A percentile compares a stretch with the other conserved stretches of the same genome.
phyloP scores from a whole-genome alignment of 2,113 vertebrate genomes.

The Brachionichthys hirsutus region DNA sequence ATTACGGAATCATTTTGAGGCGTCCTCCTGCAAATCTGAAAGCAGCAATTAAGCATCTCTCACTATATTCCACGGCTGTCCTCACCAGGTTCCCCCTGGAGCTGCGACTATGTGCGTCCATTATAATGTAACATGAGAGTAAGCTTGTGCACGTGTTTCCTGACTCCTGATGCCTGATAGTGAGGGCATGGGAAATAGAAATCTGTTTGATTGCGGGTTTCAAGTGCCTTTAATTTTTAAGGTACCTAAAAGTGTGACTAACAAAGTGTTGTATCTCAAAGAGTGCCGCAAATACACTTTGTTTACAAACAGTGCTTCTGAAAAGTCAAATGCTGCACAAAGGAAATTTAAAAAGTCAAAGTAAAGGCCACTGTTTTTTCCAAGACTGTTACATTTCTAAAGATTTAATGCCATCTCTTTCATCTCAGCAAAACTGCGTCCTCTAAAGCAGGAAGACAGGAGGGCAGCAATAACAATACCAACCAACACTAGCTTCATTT shows the following conservation, averaged over 20 bases:
- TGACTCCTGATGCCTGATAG: too few relatives aligned
- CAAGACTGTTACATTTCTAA: not conserved
- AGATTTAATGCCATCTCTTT: not conserved
- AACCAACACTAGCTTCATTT: not conserved
- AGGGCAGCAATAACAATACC: not conserved
- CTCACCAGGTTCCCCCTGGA: not conserved
- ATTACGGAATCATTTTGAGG: constrained; percentile 6
- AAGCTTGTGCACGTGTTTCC: too few relatives aligned
- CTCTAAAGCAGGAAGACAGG: not conserved
- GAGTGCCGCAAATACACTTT: too few relatives aligned
- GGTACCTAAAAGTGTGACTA: too few relatives aligned
- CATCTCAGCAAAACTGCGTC: not conserved
- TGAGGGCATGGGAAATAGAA: too few relatives aligned
- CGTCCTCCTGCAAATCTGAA: constrained; percentile 39
- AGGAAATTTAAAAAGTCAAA: too few relatives aligned
- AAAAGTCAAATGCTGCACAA: not conserved
- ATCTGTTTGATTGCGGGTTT: too few relatives aligned
- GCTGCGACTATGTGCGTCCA: not conserved
- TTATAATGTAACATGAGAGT: not conserved
- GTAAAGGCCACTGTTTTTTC: not conserved
- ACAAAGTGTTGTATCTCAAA: too few relatives aligned
- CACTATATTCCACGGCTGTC: constrained; percentile 10
- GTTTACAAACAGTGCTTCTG: not conserved
- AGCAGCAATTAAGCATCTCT: constrained; percentile 31
- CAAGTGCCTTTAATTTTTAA: too few relatives aligned